Evolutionary conservation across 2,797 vertebrate genomes (phyloP).

Genomic region (Scomberomorus guttatus): DNA sequence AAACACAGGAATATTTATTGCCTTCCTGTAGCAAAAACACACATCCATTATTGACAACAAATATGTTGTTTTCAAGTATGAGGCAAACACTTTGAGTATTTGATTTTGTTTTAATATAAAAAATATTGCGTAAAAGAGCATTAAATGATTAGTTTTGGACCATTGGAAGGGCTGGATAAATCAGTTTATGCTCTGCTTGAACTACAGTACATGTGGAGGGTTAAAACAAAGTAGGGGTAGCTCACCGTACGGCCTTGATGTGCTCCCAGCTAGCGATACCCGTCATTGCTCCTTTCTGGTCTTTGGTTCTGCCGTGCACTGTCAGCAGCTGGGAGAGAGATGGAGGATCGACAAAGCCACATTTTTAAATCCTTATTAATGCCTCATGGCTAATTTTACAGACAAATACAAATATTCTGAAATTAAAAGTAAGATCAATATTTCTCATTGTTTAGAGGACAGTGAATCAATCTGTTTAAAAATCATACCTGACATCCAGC

Average conservation of each 20-base stretch:
- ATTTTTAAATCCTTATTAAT: background rate
- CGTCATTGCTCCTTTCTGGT: constrained; percentile 94
- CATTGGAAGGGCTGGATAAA: background rate
- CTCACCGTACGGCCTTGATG: constrained; percentile 93
- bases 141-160: background rate
- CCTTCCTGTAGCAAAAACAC: constrained; percentile 83
- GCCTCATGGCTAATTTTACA: background rate
- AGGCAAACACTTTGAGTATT: background rate
- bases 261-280: constrained; percentile 96
- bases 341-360: background rate
- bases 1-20: constrained; percentile 95
- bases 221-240: background rate
- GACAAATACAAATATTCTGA: background rate
- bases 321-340: constrained; percentile 90
- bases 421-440: background rate
- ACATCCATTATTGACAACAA: background rate
- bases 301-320: constrained; percentile 96
- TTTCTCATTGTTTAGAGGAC: background rate
- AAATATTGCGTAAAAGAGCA: background rate
- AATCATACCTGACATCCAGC: constrained; percentile 94
- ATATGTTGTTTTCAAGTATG: background rate
- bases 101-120: background rate
- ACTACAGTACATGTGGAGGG: background rate
- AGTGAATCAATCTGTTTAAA: background rate
- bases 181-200: background rate